Evolutionary conservation across 2,888 invertebrate genomes (phyloP), one percentile per base, ranked within the genome.

Genomic region (Nasonia oneida): DNA sequence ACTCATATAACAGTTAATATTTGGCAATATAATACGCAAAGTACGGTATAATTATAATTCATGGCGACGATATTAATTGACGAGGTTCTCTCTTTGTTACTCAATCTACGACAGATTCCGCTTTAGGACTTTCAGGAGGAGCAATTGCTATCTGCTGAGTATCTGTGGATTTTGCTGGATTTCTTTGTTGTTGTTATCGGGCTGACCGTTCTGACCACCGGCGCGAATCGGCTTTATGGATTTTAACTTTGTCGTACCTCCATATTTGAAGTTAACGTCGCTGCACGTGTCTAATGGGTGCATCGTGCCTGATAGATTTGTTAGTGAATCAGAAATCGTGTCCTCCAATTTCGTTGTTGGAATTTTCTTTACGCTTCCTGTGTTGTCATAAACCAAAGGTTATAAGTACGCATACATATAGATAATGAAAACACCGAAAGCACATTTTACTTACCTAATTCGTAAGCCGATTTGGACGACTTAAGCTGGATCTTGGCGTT

Each of bases 201-300:
- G 88, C 70, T 90, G 90, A 14, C 88, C 90, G 73, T 88, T 90
- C 14, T 89, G 85, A 23, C 37, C 67, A 8, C 76, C 77, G 3
- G 85, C 79, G 23, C 92, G 90, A 37, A 94, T 89, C 15, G 96
- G 95, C 87, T 96, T 95, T 42, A 97, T 95, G 81, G 96, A 96
- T 91, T 97, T 97, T 86, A 97, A 93, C 91, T 97, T 97, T 0
- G 97, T 97, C 0, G 96, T 96, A 8, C 97, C 97, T 89, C 97
- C 96, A 90, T 96, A 97, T 87, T 96, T 96, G 74, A 97, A 97
- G 90, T 96, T 96, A 0, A 97, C 97, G 91, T 97, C 97, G 85
- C 93, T 93, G 83, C 96, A 96, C 90, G 96, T 96, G 88, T 97
- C 97, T 4, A 97, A 91, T 0, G 97, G 97, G 93, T 97, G 97